These are phyloP conservation scores for Eustalomyia histrio DNA, from an alignment of 2,888 invertebrate species.

Conservation along the genomic window DNA sequence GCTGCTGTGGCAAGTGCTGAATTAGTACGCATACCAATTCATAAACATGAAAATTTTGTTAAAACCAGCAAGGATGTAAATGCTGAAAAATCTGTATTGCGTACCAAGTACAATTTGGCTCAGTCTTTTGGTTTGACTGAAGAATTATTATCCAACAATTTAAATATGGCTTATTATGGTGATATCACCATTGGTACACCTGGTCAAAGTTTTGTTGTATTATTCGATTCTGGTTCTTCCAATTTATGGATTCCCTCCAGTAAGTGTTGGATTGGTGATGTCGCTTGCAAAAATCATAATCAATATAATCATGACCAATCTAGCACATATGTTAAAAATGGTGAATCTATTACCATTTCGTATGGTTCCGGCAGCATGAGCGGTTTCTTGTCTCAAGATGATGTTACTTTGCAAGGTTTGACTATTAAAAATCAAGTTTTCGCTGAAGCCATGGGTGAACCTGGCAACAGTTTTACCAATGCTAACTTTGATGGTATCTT, in stretches of 20 bases:
- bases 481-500: slow-evolving; percentile 99
- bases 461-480: slow-evolving; percentile 94
- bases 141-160: slow-evolving; percentile 65
- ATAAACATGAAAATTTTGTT: slow-evolving; percentile 69
- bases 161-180: slow-evolving; percentile 97
- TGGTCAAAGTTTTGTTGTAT: slow-evolving; percentile 93
- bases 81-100: slow-evolving; percentile 63
- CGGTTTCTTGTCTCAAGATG: slow-evolving; percentile 95
- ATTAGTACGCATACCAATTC: slow-evolving; percentile 70
- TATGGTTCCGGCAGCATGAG: slow-evolving; percentile 96
- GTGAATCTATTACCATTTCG: slow-evolving; percentile 92
- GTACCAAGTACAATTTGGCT: slow-evolving; percentile 60
- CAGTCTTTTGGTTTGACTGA: background rate
- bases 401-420: slow-evolving; percentile 86
- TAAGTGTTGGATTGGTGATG: slow-evolving; percentile 92
- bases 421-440: slow-evolving; percentile 90
- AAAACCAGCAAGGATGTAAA: slow-evolving; percentile 62
- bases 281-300: slow-evolving; percentile 94
- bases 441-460: slow-evolving; percentile 95
- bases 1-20: slow-evolving; percentile 70
- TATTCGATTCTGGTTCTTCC: slow-evolving; percentile 95
- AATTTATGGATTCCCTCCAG: slow-evolving; percentile 99
- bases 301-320: slow-evolving; percentile 95
- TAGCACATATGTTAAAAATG: slow-evolving; percentile 89
- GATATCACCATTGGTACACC: slow-evolving; percentile 93